These are phyloP conservation scores for Matsumyia berberina DNA, from an alignment of 2,888 invertebrate species.

Conservation along the genomic window DNA sequence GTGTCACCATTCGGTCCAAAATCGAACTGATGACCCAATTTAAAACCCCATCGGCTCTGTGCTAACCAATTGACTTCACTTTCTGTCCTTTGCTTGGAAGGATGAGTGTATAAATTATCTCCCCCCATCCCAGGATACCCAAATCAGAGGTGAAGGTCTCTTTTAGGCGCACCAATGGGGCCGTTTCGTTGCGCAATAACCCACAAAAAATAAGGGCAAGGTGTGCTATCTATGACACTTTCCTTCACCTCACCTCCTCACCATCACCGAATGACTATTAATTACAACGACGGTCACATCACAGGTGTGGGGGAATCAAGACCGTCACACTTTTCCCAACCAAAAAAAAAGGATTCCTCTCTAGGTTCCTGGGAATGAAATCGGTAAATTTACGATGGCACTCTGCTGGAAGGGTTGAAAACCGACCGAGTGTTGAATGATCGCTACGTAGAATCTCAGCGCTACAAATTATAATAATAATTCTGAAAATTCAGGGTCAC, in stretches of 20 bases:
- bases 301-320: neutral
- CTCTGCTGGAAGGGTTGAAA: neutral
- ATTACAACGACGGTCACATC: slow-evolving; percentile 13
- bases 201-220: neutral
- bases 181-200: slow-evolving; percentile 31
- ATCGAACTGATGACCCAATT: slow-evolving; percentile 47
- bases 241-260: neutral
- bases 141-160: slow-evolving; percentile 47
- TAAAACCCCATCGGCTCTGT: neutral
- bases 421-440: neutral
- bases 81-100: neutral
- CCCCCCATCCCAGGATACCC: too few relatives aligned
- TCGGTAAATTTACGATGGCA: slow-evolving; percentile 11
- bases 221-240: neutral
- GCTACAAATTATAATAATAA: neutral
- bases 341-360: neutral
- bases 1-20: slow-evolving; percentile 13
- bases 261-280: slow-evolving; percentile 7
- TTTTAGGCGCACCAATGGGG: slow-evolving; percentile 27
- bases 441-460: neutral
- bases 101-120: slow-evolving; percentile 2
- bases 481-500: neutral
- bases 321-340: too few relatives aligned
- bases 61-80: slow-evolving; percentile 8
- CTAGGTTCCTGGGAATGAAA: neutral